Evolutionary conservation across 2,113 vertebrate genomes (phyloP), one percentile per base, ranked within the genome.

Genomic region (Paraplagusia blochii): DNA sequence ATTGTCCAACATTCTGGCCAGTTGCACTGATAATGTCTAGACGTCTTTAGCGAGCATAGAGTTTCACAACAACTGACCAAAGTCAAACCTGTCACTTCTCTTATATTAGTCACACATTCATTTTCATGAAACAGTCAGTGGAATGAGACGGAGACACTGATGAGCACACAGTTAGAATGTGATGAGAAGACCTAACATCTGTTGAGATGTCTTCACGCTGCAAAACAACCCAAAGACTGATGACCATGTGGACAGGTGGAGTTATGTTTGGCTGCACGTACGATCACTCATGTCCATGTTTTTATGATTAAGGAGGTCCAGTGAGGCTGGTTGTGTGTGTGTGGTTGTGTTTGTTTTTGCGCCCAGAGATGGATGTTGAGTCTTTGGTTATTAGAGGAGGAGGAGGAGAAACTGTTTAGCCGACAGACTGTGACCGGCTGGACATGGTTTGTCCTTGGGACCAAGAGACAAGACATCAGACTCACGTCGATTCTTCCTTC

Each of bases 341-440:
- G 42, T 40, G 47, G 38, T 17, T 56, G 46, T 52, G 46, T 18
- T 53, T 46, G 55, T 71, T n/a, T 14, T 40, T 52, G 40, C 43
- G 44, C 19, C 48, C 19, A 11, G 51, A 69, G 77, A 79, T 77
- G 59, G 60, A 82, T 77, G 61, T 48, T 19, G 60, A 61, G 53
- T 53, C 38, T 57, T 11, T 54, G 68, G 62, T 73, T 65, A 71
- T 80, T 68, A 70, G 33, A 17, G 45, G 33, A 17, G 45, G 49
- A 42, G 15, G 55, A 73, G 65, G 55, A 73, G 65, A 59, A 47
- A 68, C 66, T 69, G 63, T 72, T 60, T 35, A 17, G 53, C 62
- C 66, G 64, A 63, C 75, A 71, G 75, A 62, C 67, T 75, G 81
- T 82, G 74, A 80, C 76, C 69, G 33, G 63, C 15, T 9, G n/a